A percentile compares a stretch with the other conserved stretches of the same genome.
phyloP scores from a whole-genome alignment of 2,888 invertebrate species.

The Gastracanthus pulcherrimus region DNA sequence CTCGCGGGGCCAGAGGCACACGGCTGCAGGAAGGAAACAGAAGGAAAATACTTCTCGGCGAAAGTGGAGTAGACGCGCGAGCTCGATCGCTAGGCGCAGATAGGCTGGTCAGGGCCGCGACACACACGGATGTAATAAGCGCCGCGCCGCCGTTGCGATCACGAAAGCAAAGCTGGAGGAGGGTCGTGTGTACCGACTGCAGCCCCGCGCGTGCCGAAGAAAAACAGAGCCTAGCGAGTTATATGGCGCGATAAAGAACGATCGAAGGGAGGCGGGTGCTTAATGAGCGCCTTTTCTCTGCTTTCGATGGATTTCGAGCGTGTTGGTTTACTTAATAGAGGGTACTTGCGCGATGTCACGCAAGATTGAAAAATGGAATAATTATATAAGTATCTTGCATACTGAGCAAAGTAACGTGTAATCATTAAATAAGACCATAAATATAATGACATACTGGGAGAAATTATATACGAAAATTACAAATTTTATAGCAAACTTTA shows the following conservation, averaged over 20 bases:
- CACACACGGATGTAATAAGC: not conserved
- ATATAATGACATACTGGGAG: too few species aligned
- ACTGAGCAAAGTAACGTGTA: too few species aligned
- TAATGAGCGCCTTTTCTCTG: not conserved
- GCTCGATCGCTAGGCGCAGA: too few species aligned
- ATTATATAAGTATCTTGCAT: too few species aligned
- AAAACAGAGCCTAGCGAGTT: not conserved
- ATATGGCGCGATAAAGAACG: not conserved
- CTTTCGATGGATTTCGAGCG: conserved; percentile 26
- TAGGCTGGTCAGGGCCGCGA: not conserved
- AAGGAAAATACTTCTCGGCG: conserved; percentile 9
- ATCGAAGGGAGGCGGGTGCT: conserved; percentile 19
- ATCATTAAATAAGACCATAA: too few species aligned
- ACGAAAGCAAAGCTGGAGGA: not conserved
- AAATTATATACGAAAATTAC: too few species aligned
- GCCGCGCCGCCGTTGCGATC: too few species aligned
- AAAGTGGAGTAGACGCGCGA: not conserved
- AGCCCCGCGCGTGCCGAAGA: not conserved
- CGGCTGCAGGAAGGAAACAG: not conserved
- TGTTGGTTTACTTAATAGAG: not conserved
- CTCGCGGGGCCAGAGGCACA: not conserved
- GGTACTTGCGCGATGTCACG: not conserved
- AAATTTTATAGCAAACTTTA: too few species aligned
- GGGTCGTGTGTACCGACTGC: not conserved
- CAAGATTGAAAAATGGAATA: too few species aligned